Evolutionary conservation across 2,113 vertebrate genomes (phyloP).

Genomic region (Canis aureus): DNA sequence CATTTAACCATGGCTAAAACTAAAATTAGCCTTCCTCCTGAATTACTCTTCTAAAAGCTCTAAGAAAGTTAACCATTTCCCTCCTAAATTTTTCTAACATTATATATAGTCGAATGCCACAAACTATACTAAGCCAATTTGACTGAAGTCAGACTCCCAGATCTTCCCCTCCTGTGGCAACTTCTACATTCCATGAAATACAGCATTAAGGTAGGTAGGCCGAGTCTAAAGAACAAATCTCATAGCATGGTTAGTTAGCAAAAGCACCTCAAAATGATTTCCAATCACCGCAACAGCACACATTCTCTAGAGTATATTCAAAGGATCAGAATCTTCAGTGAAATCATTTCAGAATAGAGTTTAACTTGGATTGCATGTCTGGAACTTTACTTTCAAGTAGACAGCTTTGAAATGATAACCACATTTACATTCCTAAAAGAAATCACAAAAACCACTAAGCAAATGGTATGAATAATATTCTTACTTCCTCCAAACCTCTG

Average conservation of each 20-base stretch:
- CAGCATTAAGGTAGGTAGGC: not conserved
- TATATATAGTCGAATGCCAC: conserved; percentile 11
- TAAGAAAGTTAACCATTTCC: conserved; percentile 1
- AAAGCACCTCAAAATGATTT: not conserved
- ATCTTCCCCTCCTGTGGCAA: not conserved
- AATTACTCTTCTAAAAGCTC: conserved; percentile 42
- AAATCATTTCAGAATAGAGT: conserved; percentile 21
- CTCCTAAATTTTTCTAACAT: conserved; percentile 28
- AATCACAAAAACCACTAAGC: conserved; percentile 1
- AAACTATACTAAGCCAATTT: conserved; percentile 41
- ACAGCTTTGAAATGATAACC: conserved; percentile 32
- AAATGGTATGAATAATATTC: not conserved
- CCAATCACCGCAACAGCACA: not conserved
- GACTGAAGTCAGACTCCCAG: not conserved
- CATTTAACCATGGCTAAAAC: not conserved
- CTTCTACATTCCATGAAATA: not conserved
- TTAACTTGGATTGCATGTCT: not conserved
- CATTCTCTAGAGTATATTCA: not conserved
- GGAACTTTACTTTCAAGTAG: not conserved
- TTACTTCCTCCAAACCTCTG: conserved; percentile 36
- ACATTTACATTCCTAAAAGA: conserved; percentile 45
- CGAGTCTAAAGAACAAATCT: not conserved
- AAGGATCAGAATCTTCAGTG: not conserved
- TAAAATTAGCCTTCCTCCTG: conserved; percentile 38
- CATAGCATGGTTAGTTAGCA: not conserved